Conservation (phyloP, 2,797 vertebrate species). For the Myotis findleyi region DNA sequence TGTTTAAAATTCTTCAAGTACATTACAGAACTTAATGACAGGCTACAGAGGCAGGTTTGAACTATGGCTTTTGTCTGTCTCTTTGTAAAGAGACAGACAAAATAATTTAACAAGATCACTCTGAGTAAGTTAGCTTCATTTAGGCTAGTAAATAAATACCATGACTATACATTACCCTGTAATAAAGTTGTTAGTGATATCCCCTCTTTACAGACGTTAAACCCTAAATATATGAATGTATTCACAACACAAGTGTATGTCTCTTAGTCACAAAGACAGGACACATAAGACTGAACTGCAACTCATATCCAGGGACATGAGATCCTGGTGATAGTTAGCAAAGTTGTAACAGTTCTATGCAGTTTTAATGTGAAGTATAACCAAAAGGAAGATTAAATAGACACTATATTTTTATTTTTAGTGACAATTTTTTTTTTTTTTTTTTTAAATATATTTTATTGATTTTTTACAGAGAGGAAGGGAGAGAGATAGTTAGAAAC, state of each 20-base stretch:
- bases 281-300: neutral
- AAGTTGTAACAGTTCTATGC: conserved; percentile 20
- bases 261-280: neutral
- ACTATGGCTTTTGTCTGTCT: neutral
- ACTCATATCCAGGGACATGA: neutral
- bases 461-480: no score
- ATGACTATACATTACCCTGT: neutral
- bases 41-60: no score
- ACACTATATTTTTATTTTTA: conserved; percentile 9
- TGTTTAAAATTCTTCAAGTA: conserved; percentile 14
- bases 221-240: neutral
- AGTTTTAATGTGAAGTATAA: conserved; percentile 34
- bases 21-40: neutral
- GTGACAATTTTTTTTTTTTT: neutral
- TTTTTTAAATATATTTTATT: no score
- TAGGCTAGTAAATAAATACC: conserved; percentile 46
- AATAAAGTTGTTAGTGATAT: neutral
- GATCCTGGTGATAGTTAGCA: neutral
- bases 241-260: neutral
- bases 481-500: no score
- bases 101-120: conserved; percentile 32
- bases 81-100: conserved; percentile 48
- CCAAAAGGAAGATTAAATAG: neutral
- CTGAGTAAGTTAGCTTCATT: conserved; percentile 25
- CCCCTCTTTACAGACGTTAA: conserved; percentile 1